Evolutionary conservation across 2,797 vertebrate genomes (phyloP).

Genomic region (Peromyscus eremicus): DNA sequence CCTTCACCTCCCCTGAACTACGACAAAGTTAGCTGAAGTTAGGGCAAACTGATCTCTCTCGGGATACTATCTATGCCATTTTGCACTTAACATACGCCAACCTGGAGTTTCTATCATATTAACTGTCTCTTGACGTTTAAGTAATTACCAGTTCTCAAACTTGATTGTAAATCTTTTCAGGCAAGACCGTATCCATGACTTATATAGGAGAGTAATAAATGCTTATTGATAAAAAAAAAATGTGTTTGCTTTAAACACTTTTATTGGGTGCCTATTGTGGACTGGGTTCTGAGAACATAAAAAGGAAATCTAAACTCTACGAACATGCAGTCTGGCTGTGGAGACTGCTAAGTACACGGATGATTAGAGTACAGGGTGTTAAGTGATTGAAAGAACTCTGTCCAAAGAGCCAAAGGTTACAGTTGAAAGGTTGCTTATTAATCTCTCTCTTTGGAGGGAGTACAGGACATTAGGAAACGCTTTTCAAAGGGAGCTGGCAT

Average conservation of each 20-base stretch:
- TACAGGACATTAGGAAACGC: neutral
- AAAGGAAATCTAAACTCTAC: neutral
- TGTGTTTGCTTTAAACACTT: neutral
- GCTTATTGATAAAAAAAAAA: neutral
- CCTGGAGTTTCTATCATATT: slow-evolving; percentile 14
- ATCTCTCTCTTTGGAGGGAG: neutral
- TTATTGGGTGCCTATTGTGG: neutral
- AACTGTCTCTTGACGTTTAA: slow-evolving; percentile 31
- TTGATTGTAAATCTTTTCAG: slow-evolving; percentile 13
- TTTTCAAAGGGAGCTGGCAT: neutral
- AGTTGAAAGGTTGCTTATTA: neutral
- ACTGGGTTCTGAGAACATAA: neutral
- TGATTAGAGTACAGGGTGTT: neutral
- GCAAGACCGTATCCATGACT: neutral
- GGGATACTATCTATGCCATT: no score
- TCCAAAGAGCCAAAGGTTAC: slow-evolving; percentile 20
- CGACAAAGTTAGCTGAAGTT: neutral
- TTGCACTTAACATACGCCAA: neutral
- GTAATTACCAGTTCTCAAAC: slow-evolving; percentile 6
- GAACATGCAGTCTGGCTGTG: neutral
- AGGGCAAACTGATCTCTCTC: neutral
- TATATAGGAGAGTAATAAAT: slow-evolving; percentile 25
- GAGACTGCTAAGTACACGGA: neutral
- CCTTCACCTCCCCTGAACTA: neutral
- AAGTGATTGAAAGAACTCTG: neutral